Conservation (phyloP, 2,797 vertebrate species). For the Pangasius mekongensis region DNA sequence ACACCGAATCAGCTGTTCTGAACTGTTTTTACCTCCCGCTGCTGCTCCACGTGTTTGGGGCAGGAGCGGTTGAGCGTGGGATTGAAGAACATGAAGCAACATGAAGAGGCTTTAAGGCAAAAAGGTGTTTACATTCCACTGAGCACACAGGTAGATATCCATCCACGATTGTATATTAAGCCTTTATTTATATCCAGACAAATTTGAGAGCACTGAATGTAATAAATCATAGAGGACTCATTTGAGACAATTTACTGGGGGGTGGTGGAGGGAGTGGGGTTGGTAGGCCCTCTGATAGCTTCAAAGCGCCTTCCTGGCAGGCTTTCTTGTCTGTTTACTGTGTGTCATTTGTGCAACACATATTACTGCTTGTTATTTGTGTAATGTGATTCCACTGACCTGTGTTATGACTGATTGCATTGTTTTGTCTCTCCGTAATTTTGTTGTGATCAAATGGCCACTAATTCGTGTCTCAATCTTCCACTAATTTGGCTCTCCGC, state of each 20-base stretch:
- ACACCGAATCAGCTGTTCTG: conserved; percentile 50
- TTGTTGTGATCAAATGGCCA: conserved; percentile 40
- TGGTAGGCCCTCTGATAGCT: conserved; percentile 40
- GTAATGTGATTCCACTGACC: conserved; percentile 49
- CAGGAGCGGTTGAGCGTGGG: conserved; percentile 36
- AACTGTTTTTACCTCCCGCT: conserved; percentile 20
- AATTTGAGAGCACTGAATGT: conserved; percentile 56
- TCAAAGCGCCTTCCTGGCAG: conserved; percentile 51
- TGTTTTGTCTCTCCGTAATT: conserved; percentile 46
- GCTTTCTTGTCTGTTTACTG: conserved; percentile 37
- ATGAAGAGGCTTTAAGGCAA: conserved; percentile 51
- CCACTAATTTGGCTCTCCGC: conserved; percentile 29
- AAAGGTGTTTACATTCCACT: conserved; percentile 56
- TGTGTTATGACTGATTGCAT: conserved; percentile 51
- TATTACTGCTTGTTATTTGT: conserved; percentile 47
- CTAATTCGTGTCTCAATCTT: conserved; percentile 41
- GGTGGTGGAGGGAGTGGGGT: neutral
- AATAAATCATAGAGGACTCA: conserved; percentile 57
- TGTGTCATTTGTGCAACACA: conserved; percentile 42
- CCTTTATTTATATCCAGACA: conserved; percentile 57
- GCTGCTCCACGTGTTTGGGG: conserved; percentile 30
- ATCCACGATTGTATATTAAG: conserved; percentile 55
- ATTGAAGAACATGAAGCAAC: conserved; percentile 50
- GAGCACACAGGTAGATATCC: conserved; percentile 48
- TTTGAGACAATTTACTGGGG: conserved; percentile 47